Percentiles rank a stretch among this genome's conserved stretches.
phyloP scores from a whole-genome alignment of 2,797 vertebrate species.

The Sebastes paucispinis region DNA sequence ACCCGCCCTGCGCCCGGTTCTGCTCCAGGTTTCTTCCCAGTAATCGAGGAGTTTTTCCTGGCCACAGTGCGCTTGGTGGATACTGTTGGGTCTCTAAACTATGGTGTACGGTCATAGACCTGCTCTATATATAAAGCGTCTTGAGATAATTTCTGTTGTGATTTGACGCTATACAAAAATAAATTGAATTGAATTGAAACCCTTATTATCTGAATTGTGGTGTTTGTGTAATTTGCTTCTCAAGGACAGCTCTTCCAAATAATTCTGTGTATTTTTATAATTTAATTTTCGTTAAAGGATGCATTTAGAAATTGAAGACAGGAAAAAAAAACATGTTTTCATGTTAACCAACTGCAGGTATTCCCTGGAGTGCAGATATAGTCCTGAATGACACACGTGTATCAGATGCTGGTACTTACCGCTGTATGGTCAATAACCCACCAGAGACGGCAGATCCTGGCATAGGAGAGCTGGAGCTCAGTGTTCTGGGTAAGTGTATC shows the following conservation, averaged over 20 bases:
- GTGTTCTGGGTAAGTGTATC: conserved; percentile 76
- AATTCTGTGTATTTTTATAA: neutral
- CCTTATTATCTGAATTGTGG: neutral
- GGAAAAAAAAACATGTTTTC: neutral
- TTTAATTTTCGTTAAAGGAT: neutral
- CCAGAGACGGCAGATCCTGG: conserved; percentile 81
- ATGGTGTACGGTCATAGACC: too few relatives aligned
- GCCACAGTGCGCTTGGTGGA: too few relatives aligned
- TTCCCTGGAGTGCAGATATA: conserved; percentile 84
- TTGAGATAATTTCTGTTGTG: too few relatives aligned
- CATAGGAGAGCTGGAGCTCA: conserved; percentile 82
- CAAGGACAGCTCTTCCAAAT: neutral
- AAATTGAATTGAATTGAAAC: neutral
- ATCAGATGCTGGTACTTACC: conserved; percentile 84
- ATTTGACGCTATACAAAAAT: too few relatives aligned
- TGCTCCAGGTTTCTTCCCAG: too few relatives aligned
- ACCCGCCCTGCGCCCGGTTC: too few relatives aligned
- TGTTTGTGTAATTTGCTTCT: neutral
- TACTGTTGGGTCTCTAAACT: too few relatives aligned
- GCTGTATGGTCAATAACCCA: conserved; percentile 87
- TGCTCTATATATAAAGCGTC: too few relatives aligned
- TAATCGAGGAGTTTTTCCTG: too few relatives aligned
- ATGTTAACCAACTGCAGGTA: conserved; percentile 33
- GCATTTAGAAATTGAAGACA: neutral
- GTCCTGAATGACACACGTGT: conserved; percentile 80